Conservation (phyloP, 2,888 invertebrate genomes). For the Pollenia angustigena region DNA sequence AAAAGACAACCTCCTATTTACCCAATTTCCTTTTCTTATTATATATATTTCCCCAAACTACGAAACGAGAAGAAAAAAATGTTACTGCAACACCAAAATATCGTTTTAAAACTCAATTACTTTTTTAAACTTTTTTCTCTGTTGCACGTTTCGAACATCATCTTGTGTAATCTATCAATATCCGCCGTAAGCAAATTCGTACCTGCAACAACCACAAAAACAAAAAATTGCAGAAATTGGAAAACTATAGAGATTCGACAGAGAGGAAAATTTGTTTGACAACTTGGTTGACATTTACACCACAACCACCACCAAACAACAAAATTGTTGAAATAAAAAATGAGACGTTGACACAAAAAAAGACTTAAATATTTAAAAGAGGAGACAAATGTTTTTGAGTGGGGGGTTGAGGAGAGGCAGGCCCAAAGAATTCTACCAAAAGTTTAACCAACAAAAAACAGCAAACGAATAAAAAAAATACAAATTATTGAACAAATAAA, state of each 20-base stretch:
- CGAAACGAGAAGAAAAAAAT: not conserved
- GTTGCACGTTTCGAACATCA: conserved; percentile 31
- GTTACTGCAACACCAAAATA: conserved; percentile 19
- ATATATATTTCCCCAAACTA: not conserved
- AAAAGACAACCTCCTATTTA: conserved; percentile 18
- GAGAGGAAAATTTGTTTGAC: conserved; percentile 71
- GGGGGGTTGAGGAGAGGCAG: conserved; percentile 18
- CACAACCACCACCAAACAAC: conserved; percentile 28
- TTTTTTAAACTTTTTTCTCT: conserved; percentile 26
- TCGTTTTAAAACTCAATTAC: conserved; percentile 57
- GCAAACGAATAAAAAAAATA: not conserved
- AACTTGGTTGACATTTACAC: conserved; percentile 64
- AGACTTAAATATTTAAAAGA: not conserved
- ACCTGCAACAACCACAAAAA: conserved; percentile 25
- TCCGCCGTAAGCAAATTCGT: conserved; percentile 65
- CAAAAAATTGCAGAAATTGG: conserved; percentile 27
- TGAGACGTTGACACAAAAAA: conserved; percentile 8
- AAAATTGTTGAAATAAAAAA: conserved; percentile 26
- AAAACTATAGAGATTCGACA: conserved; percentile 52
- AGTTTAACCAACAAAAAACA: conserved; percentile 28
- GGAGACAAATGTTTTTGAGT: conserved; percentile 38
- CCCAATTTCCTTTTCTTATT: conserved; percentile 48
- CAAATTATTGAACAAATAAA: not conserved
- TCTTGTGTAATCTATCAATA: conserved; percentile 64
- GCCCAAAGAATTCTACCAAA: not conserved